Conservation (phyloP, 2,113 vertebrate species). For the Phylloscopus trochiloides region DNA sequence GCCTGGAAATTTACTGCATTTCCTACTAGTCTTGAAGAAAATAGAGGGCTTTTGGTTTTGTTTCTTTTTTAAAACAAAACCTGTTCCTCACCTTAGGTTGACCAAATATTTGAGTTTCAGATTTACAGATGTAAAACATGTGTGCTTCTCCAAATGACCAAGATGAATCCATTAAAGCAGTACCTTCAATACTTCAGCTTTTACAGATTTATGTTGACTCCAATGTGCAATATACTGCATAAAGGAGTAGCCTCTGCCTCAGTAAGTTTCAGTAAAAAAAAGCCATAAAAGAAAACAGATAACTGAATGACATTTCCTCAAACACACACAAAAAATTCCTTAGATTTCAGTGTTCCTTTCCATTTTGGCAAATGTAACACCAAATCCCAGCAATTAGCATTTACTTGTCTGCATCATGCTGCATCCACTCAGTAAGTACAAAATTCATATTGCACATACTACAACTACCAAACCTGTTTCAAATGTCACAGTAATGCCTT, state of each 20-base stretch:
- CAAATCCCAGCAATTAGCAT: not conserved
- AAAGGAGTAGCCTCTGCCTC: not conserved
- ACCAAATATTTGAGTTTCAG: not conserved
- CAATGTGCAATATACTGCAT: not conserved
- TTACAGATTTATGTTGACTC: not conserved
- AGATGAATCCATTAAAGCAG: not conserved
- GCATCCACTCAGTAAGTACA: not conserved
- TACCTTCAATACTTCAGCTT: not conserved
- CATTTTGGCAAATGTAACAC: not conserved
- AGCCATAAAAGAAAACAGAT: not conserved
- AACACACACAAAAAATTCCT: not conserved
- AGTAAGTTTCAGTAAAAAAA: not conserved
- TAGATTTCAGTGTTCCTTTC: not conserved
- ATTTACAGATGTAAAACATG: not conserved
- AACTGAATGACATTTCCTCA: not conserved
- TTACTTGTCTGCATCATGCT: not conserved
- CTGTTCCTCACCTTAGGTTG: not conserved
- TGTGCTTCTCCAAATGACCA: not conserved
- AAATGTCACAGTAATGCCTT: not conserved
- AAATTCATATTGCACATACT: rapidly evolving
- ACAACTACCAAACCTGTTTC: not conserved
- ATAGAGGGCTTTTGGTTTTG: not conserved
- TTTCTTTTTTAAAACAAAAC: not conserved
- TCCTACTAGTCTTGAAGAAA: not conserved
- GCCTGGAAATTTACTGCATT: not conserved